Evolutionary conservation across 2,888 invertebrate species (phyloP).

Genomic region (Morpho helenor): DNA sequence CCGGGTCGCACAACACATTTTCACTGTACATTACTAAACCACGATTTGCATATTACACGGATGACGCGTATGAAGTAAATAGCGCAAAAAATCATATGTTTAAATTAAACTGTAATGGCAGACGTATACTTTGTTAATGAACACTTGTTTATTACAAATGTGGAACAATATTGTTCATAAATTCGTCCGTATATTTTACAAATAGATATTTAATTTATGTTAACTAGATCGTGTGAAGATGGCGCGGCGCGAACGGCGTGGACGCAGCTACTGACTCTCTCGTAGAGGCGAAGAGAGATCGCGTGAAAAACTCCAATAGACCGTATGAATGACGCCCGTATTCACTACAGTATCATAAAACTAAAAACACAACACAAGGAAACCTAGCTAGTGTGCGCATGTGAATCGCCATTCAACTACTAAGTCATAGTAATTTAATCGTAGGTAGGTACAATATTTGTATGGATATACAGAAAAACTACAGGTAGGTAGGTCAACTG

Average conservation of each 20-base stretch:
- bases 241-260: conserved; percentile 42
- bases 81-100: conserved; percentile 7
- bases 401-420: conserved; percentile 17
- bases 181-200: no score
- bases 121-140: not conserved
- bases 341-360: conserved; percentile 9
- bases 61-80: conserved; percentile 3
- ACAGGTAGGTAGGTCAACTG: not conserved
- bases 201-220: not conserved
- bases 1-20: conserved; percentile 7
- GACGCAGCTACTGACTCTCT: conserved; percentile 67
- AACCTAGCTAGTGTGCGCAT: conserved; percentile 16
- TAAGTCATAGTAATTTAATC: conserved; percentile 9
- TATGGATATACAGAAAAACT: not conserved
- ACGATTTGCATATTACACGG: conserved; percentile 10
- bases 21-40: conserved; percentile 6
- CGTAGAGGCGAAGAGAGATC: conserved; percentile 59
- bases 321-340: conserved; percentile 51
- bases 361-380: conserved; percentile 15
- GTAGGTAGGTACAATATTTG: conserved; percentile 4
- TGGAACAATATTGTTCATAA: no score
- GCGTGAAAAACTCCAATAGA: conserved; percentile 70
- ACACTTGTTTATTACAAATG: not conserved
- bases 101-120: not conserved
- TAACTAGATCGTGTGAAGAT: conserved; percentile 39